Percentiles rank a stretch among this genome's conserved stretches.
phyloP scores from a whole-genome alignment of 2,797 vertebrate species.

The Argentina silus region DNA sequence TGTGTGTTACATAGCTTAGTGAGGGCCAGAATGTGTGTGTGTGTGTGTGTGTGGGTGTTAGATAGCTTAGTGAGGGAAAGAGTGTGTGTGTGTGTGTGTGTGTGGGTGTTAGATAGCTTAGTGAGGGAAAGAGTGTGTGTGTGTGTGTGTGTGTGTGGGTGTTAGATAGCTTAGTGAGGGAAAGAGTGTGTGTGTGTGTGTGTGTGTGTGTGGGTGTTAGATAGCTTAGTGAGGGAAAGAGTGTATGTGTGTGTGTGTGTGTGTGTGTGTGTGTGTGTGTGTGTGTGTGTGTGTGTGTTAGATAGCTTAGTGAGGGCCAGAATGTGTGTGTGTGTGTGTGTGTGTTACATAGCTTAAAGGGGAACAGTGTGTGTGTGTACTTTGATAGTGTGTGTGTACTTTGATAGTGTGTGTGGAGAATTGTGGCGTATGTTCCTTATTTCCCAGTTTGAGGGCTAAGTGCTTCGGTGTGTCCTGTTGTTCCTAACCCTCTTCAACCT shows the following conservation, averaged over 20 bases:
- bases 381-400: slow-evolving; percentile 1
- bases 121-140: too few relatives aligned
- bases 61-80: too few relatives aligned
- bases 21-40: too few relatives aligned
- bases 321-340: background rate
- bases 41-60: too few relatives aligned
- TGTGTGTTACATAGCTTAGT: slow-evolving; percentile 35
- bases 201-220: too few relatives aligned
- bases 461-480: background rate
- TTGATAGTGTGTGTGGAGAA: background rate
- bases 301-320: background rate
- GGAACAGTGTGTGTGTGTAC: slow-evolving; percentile 3
- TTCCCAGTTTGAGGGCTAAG: background rate
- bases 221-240: too few relatives aligned
- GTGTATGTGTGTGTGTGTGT: too few relatives aligned
- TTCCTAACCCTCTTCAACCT: too few relatives aligned
- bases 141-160: too few relatives aligned
- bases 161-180: too few relatives aligned
- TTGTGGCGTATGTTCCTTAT: background rate
- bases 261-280: too few relatives aligned
- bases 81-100: slow-evolving; percentile 15
- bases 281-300: background rate
- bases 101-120: too few relatives aligned
- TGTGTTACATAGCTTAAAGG: background rate
- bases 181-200: background rate